Evolutionary conservation across 2,113 vertebrate genomes (phyloP).

Genomic region (Melanotaenia duboulayi): DNA sequence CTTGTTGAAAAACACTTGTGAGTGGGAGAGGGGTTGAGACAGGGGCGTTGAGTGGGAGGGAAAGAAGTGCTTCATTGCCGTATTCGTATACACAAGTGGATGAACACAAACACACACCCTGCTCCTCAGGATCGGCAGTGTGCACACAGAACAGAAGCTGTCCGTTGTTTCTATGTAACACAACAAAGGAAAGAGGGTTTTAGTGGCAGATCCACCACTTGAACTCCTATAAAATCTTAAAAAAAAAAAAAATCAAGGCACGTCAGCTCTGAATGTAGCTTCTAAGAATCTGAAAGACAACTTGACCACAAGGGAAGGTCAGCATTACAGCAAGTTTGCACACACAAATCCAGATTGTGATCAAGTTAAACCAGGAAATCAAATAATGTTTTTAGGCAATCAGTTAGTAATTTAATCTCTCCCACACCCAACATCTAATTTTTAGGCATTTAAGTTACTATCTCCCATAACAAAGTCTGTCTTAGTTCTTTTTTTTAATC

Average conservation of each 20-base stretch:
- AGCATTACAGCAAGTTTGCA: neutral
- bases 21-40: conserved; percentile 73
- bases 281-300: conserved; percentile 3
- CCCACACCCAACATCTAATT: neutral
- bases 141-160: conserved; percentile 23
- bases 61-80: conserved; percentile 52
- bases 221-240: neutral
- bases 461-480: neutral
- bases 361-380: conserved; percentile 10
- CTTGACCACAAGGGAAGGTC: neutral
- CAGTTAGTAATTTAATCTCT: conserved; percentile 8
- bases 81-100: conserved; percentile 28
- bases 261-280: neutral
- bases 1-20: conserved; percentile 47
- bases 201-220: neutral
- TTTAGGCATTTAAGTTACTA: neutral
- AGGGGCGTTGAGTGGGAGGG: conserved; percentile 69
- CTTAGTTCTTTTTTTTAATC: neutral
- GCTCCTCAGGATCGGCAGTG: conserved; percentile 34
- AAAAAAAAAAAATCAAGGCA: neutral
- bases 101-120: conserved; percentile 4
- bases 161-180: conserved; percentile 34
- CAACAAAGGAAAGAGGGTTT: conserved; percentile 29
- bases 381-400: neutral
- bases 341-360: too few relatives aligned